Evolutionary conservation across 2,797 vertebrate genomes (phyloP).

Genomic region (Gadopsis marmoratus): DNA sequence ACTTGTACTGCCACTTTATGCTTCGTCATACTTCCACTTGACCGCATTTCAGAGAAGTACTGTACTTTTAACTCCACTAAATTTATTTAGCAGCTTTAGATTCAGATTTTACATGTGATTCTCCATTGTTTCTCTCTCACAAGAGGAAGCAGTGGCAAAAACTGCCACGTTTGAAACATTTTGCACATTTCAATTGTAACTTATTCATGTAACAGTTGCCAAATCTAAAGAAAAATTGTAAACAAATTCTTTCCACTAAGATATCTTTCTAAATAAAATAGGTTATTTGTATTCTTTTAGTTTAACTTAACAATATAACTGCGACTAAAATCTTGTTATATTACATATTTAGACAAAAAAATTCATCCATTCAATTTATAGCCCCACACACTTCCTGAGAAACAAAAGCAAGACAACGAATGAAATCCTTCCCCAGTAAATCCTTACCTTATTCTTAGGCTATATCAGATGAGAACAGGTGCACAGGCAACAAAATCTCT

Average conservation of each 20-base stretch:
- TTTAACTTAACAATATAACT: neutral
- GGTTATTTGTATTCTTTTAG: neutral
- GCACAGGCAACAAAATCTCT: constrained; percentile 72
- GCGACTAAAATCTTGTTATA: constrained; percentile 10
- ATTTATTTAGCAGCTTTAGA: too few relatives aligned
- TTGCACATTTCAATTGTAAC: neutral
- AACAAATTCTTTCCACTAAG: neutral
- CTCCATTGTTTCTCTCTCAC: neutral
- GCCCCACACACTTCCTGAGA: constrained; percentile 5
- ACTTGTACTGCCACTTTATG: neutral
- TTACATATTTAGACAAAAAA: constrained; percentile 12
- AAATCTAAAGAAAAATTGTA: neutral
- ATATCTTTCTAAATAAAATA: neutral
- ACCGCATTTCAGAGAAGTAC: neutral
- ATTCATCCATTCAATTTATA: neutral
- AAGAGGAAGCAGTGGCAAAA: neutral
- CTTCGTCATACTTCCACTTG: too few relatives aligned
- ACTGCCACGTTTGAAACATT: neutral
- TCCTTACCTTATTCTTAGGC: constrained; percentile 73
- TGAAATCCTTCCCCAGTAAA: constrained; percentile 42
- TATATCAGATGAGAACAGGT: constrained; percentile 76
- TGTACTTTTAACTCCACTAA: too few relatives aligned
- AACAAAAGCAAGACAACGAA: constrained; percentile 22
- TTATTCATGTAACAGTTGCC: neutral
- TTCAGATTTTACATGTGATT: too few relatives aligned